Percentiles rank a stretch among this genome's conserved stretches.
These are phyloP conservation scores for Pteruthius melanotis DNA, from an alignment of 2,113 vertebrate genomes.

Conservation along the genomic window DNA sequence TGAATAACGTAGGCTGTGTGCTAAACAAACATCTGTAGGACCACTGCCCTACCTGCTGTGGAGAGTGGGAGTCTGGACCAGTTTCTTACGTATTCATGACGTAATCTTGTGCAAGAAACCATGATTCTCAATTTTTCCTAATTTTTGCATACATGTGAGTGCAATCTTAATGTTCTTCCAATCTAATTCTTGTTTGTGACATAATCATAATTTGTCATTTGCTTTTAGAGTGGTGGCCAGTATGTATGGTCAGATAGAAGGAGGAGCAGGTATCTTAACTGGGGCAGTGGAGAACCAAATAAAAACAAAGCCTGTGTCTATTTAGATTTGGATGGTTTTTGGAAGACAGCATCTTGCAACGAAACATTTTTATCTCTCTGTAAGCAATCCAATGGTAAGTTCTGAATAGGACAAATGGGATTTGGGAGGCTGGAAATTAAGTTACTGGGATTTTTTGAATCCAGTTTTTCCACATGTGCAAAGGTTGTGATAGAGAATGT, in stretches of 20 bases:
- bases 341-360: constrained; percentile 83
- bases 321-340: constrained; percentile 78
- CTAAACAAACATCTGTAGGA: background rate
- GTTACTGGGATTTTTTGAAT: background rate
- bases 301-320: constrained; percentile 83
- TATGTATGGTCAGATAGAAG: constrained; percentile 84
- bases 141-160: background rate
- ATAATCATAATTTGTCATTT: background rate
- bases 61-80: background rate
- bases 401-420: background rate
- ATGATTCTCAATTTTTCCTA: background rate
- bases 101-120: background rate
- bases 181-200: background rate
- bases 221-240: constrained; percentile 70
- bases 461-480: background rate
- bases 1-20: accelerated
- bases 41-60: background rate
- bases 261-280: constrained; percentile 76
- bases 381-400: constrained; percentile 81
- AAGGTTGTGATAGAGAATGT: background rate
- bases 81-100: background rate
- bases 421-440: background rate
- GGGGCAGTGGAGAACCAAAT: constrained; percentile 82
- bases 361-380: constrained; percentile 79
- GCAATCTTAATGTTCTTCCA: background rate